Evolutionary conservation across 2,797 vertebrate species (phyloP).

Genomic region (Fistularia commersonii): DNA sequence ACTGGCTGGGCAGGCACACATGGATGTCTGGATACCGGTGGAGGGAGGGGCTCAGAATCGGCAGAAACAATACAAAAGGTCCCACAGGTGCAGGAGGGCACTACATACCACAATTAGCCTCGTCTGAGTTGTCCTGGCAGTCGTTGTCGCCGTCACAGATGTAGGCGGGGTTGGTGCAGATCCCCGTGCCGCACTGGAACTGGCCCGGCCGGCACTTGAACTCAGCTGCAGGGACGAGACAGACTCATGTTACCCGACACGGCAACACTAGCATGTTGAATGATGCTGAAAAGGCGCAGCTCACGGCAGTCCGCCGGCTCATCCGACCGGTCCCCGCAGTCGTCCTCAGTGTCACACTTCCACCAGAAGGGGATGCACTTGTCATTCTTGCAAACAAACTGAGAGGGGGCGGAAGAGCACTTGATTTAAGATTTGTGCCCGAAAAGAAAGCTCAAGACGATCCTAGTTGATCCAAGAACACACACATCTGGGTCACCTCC

Average conservation of each 20-base stretch:
- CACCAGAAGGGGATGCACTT: slow-evolving; percentile 98
- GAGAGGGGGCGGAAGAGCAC: slow-evolving; percentile 1
- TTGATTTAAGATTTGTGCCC: no score
- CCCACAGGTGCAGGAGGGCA: neutral
- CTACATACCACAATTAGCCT: slow-evolving; percentile 90
- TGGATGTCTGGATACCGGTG: slow-evolving; percentile 84
- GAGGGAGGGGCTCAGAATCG: neutral
- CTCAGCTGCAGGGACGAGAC: slow-evolving; percentile 75
- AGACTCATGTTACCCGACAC: neutral
- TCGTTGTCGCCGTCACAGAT: slow-evolving; percentile 96
- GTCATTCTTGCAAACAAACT: slow-evolving; percentile 95
- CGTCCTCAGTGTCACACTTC: slow-evolving; percentile 95
- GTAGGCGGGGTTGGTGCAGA: slow-evolving; percentile 91
- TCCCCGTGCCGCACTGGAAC: slow-evolving; percentile 92
- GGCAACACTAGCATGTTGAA: neutral
- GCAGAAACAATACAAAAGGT: neutral
- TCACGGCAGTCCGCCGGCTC: slow-evolving; percentile 91
- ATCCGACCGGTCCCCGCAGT: slow-evolving; percentile 91
- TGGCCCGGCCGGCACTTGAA: slow-evolving; percentile 91
- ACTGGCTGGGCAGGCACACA: slow-evolving; percentile 96
- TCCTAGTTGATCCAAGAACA: no score
- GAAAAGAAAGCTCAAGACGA: no score
- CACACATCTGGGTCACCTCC: no score
- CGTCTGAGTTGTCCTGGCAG: slow-evolving; percentile 93
- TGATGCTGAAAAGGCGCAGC: slow-evolving; percentile 40